A percentile compares a stretch with the other conserved stretches of the same genome.
These are phyloP conservation scores for Tetranychus urticae DNA, from an alignment of 1,140 invertebrate genomes.

Conservation along the genomic window DNA sequence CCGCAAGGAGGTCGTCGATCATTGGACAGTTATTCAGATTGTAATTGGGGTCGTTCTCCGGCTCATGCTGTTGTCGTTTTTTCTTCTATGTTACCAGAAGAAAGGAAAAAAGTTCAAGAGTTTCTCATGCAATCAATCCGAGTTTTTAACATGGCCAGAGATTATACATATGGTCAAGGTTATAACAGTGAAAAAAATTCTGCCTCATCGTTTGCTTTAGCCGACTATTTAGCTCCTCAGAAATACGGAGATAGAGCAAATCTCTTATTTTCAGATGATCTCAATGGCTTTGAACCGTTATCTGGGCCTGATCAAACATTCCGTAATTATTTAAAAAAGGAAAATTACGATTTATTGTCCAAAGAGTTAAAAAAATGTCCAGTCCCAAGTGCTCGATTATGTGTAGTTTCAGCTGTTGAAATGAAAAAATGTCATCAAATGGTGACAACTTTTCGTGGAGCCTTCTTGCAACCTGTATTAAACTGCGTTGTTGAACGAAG, in stretches of 20 bases:
- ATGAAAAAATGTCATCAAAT: conserved; percentile 78
- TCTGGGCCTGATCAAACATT: conserved; percentile 15
- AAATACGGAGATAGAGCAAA: conserved; percentile 32
- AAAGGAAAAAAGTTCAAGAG: conserved; percentile 31
- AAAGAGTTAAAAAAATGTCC: conserved; percentile 42
- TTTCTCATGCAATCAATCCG: conserved; percentile 15
- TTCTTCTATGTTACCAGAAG: conserved; percentile 38
- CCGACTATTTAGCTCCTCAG: conserved; percentile 15
- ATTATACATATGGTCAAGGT: neutral
- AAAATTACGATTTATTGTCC: conserved; percentile 2
- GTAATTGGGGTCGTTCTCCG: conserved; percentile 40
- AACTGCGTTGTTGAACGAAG: conserved; percentile 58
- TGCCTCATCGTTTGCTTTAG: neutral
- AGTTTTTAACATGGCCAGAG: neutral
- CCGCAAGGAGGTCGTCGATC: conserved; percentile 43
- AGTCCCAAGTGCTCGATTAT: conserved; percentile 48
- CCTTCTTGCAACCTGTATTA: conserved; percentile 63
- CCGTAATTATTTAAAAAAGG: conserved; percentile 13
- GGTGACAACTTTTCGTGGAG: conserved; percentile 65
- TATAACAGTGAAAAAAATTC: neutral
- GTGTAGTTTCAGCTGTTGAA: conserved; percentile 71
- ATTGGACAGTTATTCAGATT: conserved; percentile 23
- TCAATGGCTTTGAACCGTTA: conserved; percentile 12
- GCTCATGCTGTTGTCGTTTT: conserved; percentile 64
- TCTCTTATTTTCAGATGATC: conserved; percentile 17